phyloP scores from a whole-genome alignment of 2,888 invertebrate species.

The Euphydryas editha region DNA sequence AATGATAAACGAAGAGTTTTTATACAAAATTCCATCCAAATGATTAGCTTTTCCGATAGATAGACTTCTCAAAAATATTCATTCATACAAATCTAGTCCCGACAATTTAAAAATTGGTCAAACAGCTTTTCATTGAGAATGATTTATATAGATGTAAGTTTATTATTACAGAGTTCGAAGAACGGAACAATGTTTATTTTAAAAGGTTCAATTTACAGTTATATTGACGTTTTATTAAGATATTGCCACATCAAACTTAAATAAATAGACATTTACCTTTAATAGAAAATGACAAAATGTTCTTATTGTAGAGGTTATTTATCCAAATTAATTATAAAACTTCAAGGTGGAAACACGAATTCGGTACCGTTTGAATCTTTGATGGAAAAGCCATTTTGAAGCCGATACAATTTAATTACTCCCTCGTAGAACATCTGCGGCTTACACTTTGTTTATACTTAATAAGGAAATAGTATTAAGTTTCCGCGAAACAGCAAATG shows the following conservation, averaged over 20 bases:
- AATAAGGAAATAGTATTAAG: conserved; percentile 16
- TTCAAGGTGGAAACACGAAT: conserved; percentile 12
- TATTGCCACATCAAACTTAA: not conserved
- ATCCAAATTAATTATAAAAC: conserved; percentile 41
- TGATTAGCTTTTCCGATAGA: no score
- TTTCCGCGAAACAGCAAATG: not conserved
- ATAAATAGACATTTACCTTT: conserved; percentile 14
- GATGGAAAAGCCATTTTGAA: conserved; percentile 53
- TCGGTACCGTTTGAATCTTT: conserved; percentile 40
- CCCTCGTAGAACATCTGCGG: conserved; percentile 61
- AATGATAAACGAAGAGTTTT: no score
- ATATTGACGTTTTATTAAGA: not conserved
- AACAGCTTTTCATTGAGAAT: no score
- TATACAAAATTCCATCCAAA: no score
- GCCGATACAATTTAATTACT: conserved; percentile 60
- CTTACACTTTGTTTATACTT: conserved; percentile 24
- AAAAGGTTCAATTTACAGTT: not conserved
- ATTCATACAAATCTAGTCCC: no score
- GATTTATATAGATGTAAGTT: no score
- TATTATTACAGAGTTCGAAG: not conserved
- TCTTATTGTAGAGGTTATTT: conserved; percentile 25
- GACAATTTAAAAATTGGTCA: no score
- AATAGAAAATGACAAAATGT: conserved; percentile 16
- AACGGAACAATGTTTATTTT: not conserved
- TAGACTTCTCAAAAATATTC: no score